phyloP scores from a whole-genome alignment of 2,113 vertebrate genomes.

The Atrichornis clamosus region DNA sequence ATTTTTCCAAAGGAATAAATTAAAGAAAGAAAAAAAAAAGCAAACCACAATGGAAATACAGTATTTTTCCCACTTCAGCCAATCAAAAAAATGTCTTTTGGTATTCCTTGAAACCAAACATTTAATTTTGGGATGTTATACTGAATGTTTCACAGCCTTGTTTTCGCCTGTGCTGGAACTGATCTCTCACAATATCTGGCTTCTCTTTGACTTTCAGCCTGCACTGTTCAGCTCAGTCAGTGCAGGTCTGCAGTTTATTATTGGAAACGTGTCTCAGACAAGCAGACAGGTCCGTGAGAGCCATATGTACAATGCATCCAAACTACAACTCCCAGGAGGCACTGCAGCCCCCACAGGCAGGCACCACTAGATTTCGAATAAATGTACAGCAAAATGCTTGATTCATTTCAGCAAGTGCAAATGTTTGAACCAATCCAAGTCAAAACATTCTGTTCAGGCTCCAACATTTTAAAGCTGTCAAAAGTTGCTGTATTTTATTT shows the following conservation, averaged over 20 bases:
- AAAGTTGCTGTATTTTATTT: background rate
- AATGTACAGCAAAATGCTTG: background rate
- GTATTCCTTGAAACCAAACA: background rate
- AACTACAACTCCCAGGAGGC: conserved; percentile 7
- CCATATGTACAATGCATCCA: background rate
- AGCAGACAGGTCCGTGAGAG: background rate
- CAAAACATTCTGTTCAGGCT: conserved; percentile 23
- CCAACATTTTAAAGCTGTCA: background rate
- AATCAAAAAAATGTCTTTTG: background rate
- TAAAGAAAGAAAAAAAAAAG: background rate
- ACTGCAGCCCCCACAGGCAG: background rate
- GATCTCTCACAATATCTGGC: background rate
- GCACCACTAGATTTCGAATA: background rate
- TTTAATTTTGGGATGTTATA: background rate
- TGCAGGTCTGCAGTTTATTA: background rate
- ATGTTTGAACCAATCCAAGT: background rate
- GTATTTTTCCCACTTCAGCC: background rate
- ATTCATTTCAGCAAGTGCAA: conserved; percentile 12
- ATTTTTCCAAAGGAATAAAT: background rate
- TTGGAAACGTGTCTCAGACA: background rate
- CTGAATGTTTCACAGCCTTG: background rate
- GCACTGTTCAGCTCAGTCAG: background rate
- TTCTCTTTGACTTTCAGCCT: background rate
- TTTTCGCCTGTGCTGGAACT: background rate
- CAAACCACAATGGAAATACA: background rate